Base-by-base conservation (phyloP, 1,140 invertebrate genomes). In the Sarcophaga bullata region DNA sequence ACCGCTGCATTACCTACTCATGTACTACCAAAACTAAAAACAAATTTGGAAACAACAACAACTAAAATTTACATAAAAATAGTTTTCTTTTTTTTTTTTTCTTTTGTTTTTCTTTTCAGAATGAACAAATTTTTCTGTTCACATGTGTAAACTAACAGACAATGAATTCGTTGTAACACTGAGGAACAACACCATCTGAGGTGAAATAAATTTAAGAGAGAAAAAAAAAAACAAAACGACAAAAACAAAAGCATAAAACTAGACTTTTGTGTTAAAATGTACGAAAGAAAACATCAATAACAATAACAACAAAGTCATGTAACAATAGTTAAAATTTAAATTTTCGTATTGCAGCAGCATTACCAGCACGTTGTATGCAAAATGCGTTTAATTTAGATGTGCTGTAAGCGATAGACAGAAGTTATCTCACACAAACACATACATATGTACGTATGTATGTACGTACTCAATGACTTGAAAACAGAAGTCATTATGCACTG, bases 331-430 rank as follows among this genome's bases (percentile, higher is more conserved):
- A 76, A 76, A 25, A 76, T 76, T 46, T 47, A 49, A 76, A 76
- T 76, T 8, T 11, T 17, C 48, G 0, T 48, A n/a, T 58, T 58
- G 7, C 54, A 6, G 25, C 7, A 58, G 54, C 54, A 37, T 76
- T 76, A 49, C 73, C 17, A 76, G 47, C 46, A 4, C 25, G 25
- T 37, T 37, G 25, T 37, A 37, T 37, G 25, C 25, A 76, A 76
- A 58, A 76, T 76, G 73, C 73, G 73, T 76, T 76, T 76, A 76
- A 76, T 76, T 76, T 76, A 76, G 54, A 58, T 58, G 25, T 37
- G 54, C 54, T 58, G 54, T 37, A 37, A 37, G 25, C 25, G 25
- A 37, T 37, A 37, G 25, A 37, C 25, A 37, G 25, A 37, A 58
- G 54, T 58, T 37, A n/a, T n/a, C n/a, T n/a, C 54, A 58, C 54